Base-by-base conservation (phyloP, 1,140 invertebrate genomes). In the Pogonomyrmex californicus region DNA sequence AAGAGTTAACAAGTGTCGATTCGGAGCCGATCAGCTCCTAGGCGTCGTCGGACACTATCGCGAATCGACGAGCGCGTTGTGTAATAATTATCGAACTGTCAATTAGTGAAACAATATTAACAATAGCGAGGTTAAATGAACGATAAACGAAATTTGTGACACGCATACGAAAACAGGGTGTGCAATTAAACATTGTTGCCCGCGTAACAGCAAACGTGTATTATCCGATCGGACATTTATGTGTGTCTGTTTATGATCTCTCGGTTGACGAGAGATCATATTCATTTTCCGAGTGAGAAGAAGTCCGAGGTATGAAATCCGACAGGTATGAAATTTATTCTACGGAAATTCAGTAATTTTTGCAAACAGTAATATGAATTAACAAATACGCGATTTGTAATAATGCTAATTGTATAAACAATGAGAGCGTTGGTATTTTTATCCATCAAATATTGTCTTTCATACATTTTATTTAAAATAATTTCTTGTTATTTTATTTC, bases 311-410 rank as follows among this genome's bases (percentile, higher is more conserved):
- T 10, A 47, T n/a, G n/a, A n/a, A n/a, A n/a, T 36, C 10, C 10
- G 68, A 58, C 62, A 54, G 56, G 41, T 60, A 54, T 66, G 41
- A 36, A 86, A 88, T 88, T 65, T 60, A 86, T 89, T 33, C 47
- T 75, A 41, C 41, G 23, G 44, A 9, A 56, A 81, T 33, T 68
- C 62, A 12, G 30, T 23, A 23, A 60, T 75, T 88, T 68, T 56
- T 41, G 60, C 33, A 10, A 81, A 76, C 33, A 5, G 60, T 73
- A 68, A 66, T 62, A 54, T 36, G 76, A 81, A 89, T 86, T 87
- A 89, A 89, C 88, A 89, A 89, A 87, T 88, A 83, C 12, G 49
- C 54, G 33, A 3, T 38, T 1, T 6, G n/a, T 41, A 47, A 68
- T 62, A 44, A 54, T 54, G 77, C 36, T 79, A 66, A 68, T 79